These are phyloP conservation scores for Cochlearius cochlearius DNA, from an alignment of 2,113 vertebrate species.

Conservation along the genomic window DNA sequence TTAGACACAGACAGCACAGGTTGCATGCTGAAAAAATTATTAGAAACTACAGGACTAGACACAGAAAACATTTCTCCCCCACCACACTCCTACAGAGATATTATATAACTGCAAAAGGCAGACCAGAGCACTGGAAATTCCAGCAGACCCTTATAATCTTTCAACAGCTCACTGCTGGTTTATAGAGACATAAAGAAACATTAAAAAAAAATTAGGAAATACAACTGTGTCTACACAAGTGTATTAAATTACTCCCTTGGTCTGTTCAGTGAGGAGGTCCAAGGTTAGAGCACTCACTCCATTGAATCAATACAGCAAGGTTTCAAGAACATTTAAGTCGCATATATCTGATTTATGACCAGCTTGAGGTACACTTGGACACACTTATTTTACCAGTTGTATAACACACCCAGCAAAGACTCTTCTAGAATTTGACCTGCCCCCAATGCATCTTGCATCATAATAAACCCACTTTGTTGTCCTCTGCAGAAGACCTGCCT, in stretches of 20 bases:
- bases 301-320: not conserved
- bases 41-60: not conserved
- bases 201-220: not conserved
- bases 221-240: not conserved
- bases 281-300: not conserved
- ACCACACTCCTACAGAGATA: not conserved
- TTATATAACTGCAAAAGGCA: not conserved
- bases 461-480: not conserved
- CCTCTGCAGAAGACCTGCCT: not conserved
- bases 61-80: not conserved
- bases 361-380: not conserved
- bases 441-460: not conserved
- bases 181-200: not conserved
- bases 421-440: not conserved
- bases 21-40: not conserved
- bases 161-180: not conserved
- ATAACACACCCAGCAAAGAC: not conserved
- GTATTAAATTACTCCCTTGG: not conserved
- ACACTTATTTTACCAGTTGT: not conserved
- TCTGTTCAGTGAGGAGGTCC: not conserved
- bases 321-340: not conserved
- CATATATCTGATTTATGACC: slow-evolving; percentile 25
- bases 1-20: not conserved
- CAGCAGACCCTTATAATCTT: not conserved
- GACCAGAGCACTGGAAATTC: not conserved